These are phyloP conservation scores for Corythornis vintsioides DNA, from an alignment of 2,113 vertebrate species.

Conservation along the genomic window DNA sequence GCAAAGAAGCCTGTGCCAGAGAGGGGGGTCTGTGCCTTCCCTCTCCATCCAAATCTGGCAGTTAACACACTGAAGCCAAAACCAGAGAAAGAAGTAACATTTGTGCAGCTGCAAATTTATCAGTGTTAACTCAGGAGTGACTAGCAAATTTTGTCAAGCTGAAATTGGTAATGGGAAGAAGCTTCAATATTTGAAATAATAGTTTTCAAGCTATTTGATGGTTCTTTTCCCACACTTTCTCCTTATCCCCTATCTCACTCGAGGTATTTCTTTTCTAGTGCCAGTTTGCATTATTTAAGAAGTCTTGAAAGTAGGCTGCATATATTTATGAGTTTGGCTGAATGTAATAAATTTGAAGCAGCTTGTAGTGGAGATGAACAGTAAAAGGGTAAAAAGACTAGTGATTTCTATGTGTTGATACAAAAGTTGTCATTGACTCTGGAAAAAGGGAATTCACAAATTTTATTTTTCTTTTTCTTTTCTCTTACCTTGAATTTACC, in stretches of 20 bases:
- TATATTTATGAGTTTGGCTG: background rate
- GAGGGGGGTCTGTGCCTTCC: background rate
- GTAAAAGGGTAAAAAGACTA: background rate
- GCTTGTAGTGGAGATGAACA: background rate
- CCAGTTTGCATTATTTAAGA: background rate
- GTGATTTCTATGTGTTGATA: background rate
- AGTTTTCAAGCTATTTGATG: background rate
- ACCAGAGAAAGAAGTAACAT: background rate
- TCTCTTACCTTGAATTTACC: background rate
- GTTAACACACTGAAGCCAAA: background rate
- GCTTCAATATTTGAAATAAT: background rate
- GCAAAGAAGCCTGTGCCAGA: background rate
- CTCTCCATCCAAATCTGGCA: background rate
- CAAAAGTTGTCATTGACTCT: background rate
- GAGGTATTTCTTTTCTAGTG: background rate
- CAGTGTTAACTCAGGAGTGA: background rate
- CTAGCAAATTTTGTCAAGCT: background rate
- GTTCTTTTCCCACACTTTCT: background rate
- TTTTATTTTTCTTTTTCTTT: background rate
- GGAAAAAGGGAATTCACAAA: background rate
- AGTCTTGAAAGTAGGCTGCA: background rate
- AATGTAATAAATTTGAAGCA: background rate
- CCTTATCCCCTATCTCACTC: background rate
- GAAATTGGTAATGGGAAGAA: background rate
- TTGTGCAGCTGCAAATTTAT: background rate